Evolutionary conservation across 2,888 invertebrate genomes (phyloP).

Genomic region (Callyntrura sp.): DNA sequence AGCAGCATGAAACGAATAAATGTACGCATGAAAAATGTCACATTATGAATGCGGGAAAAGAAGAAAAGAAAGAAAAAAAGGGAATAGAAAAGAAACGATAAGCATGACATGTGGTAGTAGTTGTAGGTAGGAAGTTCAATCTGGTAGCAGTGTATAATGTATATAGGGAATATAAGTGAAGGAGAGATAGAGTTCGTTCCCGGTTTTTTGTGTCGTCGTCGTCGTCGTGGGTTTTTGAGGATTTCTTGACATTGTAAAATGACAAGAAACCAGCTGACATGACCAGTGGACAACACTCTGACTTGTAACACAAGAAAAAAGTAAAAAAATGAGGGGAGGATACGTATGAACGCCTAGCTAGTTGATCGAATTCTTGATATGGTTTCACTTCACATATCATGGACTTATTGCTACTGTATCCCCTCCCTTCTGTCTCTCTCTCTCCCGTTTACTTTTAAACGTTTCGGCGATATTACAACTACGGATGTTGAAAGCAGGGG

Average conservation of each 20-base stretch:
- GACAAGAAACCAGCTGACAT: constrained; percentile 68
- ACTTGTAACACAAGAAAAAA: constrained; percentile 53
- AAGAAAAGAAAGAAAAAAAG: constrained; percentile 21
- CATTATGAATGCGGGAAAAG: constrained; percentile 65
- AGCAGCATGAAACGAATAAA: constrained; percentile 44
- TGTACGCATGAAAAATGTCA: constrained; percentile 71
- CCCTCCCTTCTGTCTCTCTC: neutral
- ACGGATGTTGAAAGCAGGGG: constrained; percentile 35
- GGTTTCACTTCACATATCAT: constrained; percentile 54
- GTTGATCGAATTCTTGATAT: constrained; percentile 70
- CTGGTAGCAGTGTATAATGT: neutral
- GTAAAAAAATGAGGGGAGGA: constrained; percentile 58
- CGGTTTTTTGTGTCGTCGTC: constrained; percentile 14
- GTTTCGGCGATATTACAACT: constrained; percentile 27
- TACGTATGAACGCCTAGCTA: constrained; percentile 68
- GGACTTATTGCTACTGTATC: neutral
- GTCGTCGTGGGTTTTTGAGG: constrained; percentile 60
- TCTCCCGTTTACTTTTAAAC: constrained; percentile 19
- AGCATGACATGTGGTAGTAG: constrained; percentile 39
- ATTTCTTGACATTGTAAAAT: constrained; percentile 70
- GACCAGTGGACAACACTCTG: constrained; percentile 63
- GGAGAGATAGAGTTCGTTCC: constrained; percentile 32
- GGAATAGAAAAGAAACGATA: constrained; percentile 57
- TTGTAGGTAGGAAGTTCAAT: constrained; percentile 28
- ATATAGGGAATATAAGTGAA: neutral